Percentiles rank a stretch among this genome's conserved stretches.
Conservation (phyloP, 2,113 vertebrate genomes). For the Melanocharis versteri region DNA sequence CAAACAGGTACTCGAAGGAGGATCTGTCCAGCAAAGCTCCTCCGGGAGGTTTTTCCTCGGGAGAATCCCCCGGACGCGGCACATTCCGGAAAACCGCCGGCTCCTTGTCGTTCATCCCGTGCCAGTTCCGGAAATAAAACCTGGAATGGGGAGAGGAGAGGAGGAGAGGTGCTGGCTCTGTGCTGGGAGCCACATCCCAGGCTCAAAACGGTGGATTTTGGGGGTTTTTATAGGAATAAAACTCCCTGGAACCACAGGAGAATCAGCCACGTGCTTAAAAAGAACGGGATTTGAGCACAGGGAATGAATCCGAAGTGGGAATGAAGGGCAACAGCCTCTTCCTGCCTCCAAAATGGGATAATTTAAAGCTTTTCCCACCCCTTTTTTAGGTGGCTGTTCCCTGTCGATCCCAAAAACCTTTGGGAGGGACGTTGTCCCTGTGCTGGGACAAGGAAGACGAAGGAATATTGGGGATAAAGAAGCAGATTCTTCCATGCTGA, state of each 20-base stretch:
- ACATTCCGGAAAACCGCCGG: slow-evolving; percentile 74
- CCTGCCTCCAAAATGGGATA: not conserved
- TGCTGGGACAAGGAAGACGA: not conserved
- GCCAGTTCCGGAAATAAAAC: slow-evolving; percentile 94
- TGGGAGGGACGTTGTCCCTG: too few species aligned
- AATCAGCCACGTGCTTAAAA: not conserved
- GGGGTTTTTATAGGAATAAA: too few species aligned
- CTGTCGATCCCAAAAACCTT: not conserved
- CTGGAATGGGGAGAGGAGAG: slow-evolving; percentile 40
- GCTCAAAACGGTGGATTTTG: fast-evolving
- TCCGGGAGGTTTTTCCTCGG: not conserved
- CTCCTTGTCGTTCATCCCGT: slow-evolving; percentile 77
- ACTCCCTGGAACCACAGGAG: too few species aligned
- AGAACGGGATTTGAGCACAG: not conserved
- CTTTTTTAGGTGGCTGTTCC: not conserved
- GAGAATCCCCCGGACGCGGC: not conserved
- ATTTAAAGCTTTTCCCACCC: not conserved
- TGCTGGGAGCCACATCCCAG: not conserved
- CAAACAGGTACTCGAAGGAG: slow-evolving; percentile 88
- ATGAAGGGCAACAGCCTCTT: not conserved
- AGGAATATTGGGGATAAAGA: not conserved
- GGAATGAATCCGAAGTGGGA: not conserved
- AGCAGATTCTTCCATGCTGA: not conserved
- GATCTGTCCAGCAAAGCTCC: slow-evolving; percentile 79
- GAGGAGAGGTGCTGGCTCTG: not conserved